A percentile compares a stretch with the other conserved stretches of the same genome.
Conservation (phyloP, 1,140 invertebrate genomes). For the Zophobas morio region DNA sequence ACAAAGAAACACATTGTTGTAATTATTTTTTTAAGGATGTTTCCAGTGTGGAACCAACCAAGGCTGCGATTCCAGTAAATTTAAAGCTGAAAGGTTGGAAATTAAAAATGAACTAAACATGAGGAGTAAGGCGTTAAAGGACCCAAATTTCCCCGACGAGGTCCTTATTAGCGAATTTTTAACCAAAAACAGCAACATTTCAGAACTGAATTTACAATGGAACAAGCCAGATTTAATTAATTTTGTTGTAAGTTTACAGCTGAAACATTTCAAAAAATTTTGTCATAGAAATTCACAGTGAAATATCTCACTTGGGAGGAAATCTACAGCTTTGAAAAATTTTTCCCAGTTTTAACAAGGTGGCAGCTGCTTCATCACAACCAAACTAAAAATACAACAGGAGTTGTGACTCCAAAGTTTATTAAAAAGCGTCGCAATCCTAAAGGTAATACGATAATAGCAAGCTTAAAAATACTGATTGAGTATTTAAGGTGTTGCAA, state of each 20-base stretch:
- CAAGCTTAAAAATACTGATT: not conserved
- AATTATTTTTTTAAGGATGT: constrained; percentile 69
- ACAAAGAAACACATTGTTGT: constrained; percentile 12
- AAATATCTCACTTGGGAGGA: constrained; percentile 81
- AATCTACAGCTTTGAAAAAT: constrained; percentile 83
- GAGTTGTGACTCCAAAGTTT: constrained; percentile 67
- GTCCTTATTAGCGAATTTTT: constrained; percentile 84
- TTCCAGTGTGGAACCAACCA: constrained; percentile 72
- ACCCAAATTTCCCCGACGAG: constrained; percentile 79
- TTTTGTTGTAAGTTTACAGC: constrained; percentile 75
- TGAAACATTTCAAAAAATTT: constrained; percentile 23
- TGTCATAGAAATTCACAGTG: constrained; percentile 76
- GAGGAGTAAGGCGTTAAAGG: constrained; percentile 78
- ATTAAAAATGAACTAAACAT: constrained; percentile 80
- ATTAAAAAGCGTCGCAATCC: constrained; percentile 76
- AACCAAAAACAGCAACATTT: constrained; percentile 69
- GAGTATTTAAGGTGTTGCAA: constrained; percentile 70
- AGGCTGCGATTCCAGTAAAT: constrained; percentile 73
- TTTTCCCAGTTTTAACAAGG: constrained; percentile 82
- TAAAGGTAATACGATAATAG: constrained; percentile 66
- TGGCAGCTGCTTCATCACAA: constrained; percentile 74
- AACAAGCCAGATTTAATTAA: constrained; percentile 77
- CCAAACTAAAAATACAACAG: constrained; percentile 56
- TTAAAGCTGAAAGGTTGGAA: constrained; percentile 73
- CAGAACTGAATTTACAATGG: constrained; percentile 74